Evolutionary conservation across 1,140 invertebrate genomes (phyloP).

Genomic region (Drosophila dunni): DNA sequence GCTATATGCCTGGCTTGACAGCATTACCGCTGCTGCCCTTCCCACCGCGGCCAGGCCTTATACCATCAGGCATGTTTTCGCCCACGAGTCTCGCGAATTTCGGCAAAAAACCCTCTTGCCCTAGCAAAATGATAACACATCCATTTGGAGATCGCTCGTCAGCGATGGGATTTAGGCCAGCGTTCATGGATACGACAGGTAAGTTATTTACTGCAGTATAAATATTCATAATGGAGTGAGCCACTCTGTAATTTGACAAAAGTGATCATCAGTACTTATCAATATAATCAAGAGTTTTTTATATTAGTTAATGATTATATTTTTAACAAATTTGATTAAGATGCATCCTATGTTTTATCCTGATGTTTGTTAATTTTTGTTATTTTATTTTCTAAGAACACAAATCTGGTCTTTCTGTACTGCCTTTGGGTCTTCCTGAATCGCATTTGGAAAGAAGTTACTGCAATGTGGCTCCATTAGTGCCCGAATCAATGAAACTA

Average conservation of each 20-base stretch:
- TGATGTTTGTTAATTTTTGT: background rate
- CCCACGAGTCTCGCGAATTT: slow-evolving; percentile 47
- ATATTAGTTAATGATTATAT: background rate
- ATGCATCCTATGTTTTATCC: too few relatives aligned
- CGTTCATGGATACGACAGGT: slow-evolving; percentile 2
- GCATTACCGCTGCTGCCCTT: slow-evolving; percentile 74
- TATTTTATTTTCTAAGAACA: slow-evolving; percentile 30
- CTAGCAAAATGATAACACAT: slow-evolving; percentile 40
- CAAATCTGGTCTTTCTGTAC: background rate
- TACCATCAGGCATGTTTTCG: slow-evolving; percentile 87
- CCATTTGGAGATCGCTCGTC: slow-evolving; percentile 22
- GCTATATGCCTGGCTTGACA: background rate
- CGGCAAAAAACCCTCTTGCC: slow-evolving; percentile 11
- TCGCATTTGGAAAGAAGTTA: slow-evolving; percentile 55
- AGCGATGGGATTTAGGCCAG: background rate
- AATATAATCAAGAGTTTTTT: background rate
- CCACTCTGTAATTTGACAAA: background rate
- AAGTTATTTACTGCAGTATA: background rate
- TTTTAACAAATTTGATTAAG: too few relatives aligned
- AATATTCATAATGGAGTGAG: background rate
- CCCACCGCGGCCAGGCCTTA: slow-evolving; percentile 88
- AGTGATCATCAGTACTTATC: too few relatives aligned
- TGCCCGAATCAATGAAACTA: slow-evolving; percentile 69
- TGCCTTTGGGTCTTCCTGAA: slow-evolving; percentile 22
- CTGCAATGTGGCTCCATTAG: slow-evolving; percentile 80